Base-by-base conservation (phyloP, 2,888 invertebrate genomes). In the Philonicus albiceps region DNA sequence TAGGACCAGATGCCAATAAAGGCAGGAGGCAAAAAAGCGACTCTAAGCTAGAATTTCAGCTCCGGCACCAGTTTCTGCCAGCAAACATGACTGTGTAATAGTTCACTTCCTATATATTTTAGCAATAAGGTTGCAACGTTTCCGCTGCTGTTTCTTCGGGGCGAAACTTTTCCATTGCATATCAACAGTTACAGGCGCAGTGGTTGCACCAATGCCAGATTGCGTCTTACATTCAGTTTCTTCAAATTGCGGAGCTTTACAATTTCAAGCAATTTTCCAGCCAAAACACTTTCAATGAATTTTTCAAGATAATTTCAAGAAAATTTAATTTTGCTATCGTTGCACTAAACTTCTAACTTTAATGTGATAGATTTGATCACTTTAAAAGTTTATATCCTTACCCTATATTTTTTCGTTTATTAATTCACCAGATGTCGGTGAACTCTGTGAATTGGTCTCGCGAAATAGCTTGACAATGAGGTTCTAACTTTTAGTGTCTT, bases 41-140 rank as follows among this genome's bases (percentile, higher is more conserved):
- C 76, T 37, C 34, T 40, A 22, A 40, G 76, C 37, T 13, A 0
- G 76, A 76, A 22, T 76, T 76, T 27, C 64, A 64, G 13, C 19
- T 13, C 53, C 64, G 11, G 64, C 64, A 27, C 64, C 76, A 22
- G 76, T 5, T 40, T n/a, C 40, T 76, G 37, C 76, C 22, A 13
- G n/a, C 76, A 76, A 40, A 37, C 76, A 76, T 76, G 76, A 76
- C 76, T 76, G 16, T 76, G 76, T 76, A 76, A 76, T 76, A 76
- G 76, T 76, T 76, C 76, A 76, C 76, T 76, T 76, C 76, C 34
- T 40, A 76, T 76, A 76, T 76, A 76, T 76, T 76, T 76, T 40
- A 40, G 40, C 76, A 76, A 76, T 76, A 76, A 76, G 76, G 76
- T 76, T 76, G 76, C 76, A 76, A 76, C 76, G 76, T 76, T 76